Percentiles rank a stretch among this genome's conserved stretches.
These are phyloP conservation scores for Lycodopsis pacificus DNA, from an alignment of 2,797 vertebrate genomes.

Conservation along the genomic window DNA sequence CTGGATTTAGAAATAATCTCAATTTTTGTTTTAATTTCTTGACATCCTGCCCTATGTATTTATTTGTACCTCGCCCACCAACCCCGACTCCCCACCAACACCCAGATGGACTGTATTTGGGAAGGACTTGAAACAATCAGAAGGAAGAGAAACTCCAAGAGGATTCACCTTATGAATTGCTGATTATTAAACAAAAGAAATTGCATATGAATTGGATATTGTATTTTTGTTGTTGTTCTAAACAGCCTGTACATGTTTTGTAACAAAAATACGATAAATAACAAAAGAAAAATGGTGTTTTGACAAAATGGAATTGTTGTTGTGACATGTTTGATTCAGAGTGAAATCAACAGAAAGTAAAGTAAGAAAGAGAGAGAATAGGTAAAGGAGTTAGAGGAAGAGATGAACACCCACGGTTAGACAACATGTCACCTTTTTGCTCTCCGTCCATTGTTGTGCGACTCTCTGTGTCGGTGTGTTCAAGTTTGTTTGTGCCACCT, in stretches of 20 bases:
- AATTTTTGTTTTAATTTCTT: constrained; percentile 77
- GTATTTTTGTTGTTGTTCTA: constrained; percentile 87
- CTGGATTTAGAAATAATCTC: constrained; percentile 80
- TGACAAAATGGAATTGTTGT: constrained; percentile 69
- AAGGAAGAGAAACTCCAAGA: constrained; percentile 73
- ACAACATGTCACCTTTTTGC: constrained; percentile 10
- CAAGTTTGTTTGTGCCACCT: constrained; percentile 41
- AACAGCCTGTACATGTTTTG: constrained; percentile 87
- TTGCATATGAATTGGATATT: constrained; percentile 80
- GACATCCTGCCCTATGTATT: constrained; percentile 79
- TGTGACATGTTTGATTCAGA: constrained; percentile 71
- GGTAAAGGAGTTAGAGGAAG: constrained; percentile 1
- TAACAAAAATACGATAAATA: constrained; percentile 82
- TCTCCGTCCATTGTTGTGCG: constrained; percentile 39
- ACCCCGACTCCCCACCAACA: constrained; percentile 34
- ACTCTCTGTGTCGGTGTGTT: constrained; percentile 45
- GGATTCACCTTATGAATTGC: constrained; percentile 73
- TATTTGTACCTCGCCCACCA: constrained; percentile 74
- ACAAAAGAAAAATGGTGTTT: constrained; percentile 75
- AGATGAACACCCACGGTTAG: constrained; percentile 24
- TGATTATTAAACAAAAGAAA: constrained; percentile 76
- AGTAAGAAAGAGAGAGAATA: constrained; percentile 5
- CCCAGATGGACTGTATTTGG: constrained; percentile 67
- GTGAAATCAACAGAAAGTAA: constrained; percentile 30
- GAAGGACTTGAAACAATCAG: constrained; percentile 76